Percentiles rank a stretch among this genome's conserved stretches.
phyloP scores from a whole-genome alignment of 2,797 vertebrate genomes.

The Oophaga sylvatica region DNA sequence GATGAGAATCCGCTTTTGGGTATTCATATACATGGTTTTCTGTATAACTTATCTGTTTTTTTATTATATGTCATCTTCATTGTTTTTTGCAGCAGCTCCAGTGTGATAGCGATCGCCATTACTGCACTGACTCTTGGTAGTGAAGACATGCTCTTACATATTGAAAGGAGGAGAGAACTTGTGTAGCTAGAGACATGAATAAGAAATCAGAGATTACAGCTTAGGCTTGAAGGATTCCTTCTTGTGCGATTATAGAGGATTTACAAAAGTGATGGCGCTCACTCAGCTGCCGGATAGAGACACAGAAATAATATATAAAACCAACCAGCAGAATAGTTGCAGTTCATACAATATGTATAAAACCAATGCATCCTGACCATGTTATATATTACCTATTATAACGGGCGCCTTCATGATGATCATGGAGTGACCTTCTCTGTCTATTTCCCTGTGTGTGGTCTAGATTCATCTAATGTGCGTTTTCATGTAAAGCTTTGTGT shows the following conservation, averaged over 20 bases:
- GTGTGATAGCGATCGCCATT: background rate
- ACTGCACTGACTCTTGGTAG: background rate
- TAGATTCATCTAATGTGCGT: background rate
- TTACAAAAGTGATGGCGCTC: slow-evolving; percentile 44
- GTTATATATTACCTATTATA: background rate
- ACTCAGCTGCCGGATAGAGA: slow-evolving; percentile 34
- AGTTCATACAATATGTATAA: background rate
- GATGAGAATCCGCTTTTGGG: background rate
- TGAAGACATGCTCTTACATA: slow-evolving; percentile 21
- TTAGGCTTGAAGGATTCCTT: slow-evolving; percentile 56
- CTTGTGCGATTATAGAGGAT: slow-evolving; percentile 62
- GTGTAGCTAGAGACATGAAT: slow-evolving; percentile 49
- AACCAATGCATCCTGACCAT: background rate
- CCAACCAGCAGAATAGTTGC: background rate
- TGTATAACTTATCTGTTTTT: background rate
- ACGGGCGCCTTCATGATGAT: background rate
- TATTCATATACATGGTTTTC: background rate
- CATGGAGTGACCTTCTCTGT: background rate
- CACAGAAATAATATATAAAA: slow-evolving; percentile 2
- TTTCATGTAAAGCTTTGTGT: slow-evolving; percentile 22
- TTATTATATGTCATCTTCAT: background rate
- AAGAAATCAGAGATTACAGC: slow-evolving; percentile 58
- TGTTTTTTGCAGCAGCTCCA: background rate
- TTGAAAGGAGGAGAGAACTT: slow-evolving; percentile 38
- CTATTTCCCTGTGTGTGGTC: background rate